phyloP scores from a whole-genome alignment of 2,888 invertebrate species.

The Mythimna albipuncta region DNA sequence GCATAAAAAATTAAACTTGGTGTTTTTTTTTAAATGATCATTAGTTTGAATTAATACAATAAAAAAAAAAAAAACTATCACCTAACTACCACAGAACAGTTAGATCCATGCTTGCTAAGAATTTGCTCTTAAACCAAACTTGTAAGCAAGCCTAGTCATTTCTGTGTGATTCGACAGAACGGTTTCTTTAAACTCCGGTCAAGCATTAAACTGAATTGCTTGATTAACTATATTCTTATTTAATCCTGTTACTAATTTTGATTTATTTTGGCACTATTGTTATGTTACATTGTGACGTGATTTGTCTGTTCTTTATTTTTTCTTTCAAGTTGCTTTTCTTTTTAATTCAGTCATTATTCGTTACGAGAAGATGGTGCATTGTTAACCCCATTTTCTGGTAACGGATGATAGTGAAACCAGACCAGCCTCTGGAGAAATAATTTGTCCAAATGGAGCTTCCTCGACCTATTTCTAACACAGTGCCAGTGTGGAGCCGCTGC shows the following conservation, averaged over 20 bases:
- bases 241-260: conserved; percentile 22
- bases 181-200: conserved; percentile 25
- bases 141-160: conserved; percentile 10
- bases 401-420: background rate
- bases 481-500: too few relatives aligned
- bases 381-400: too few relatives aligned
- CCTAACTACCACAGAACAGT: too few relatives aligned
- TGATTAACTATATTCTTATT: conserved; percentile 26
- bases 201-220: conserved; percentile 30
- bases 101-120: background rate
- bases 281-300: background rate
- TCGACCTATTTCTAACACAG: too few relatives aligned
- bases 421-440: too few relatives aligned
- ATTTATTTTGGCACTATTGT: conserved; percentile 28
- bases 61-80: too few relatives aligned
- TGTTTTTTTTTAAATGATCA: background rate
- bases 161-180: conserved; percentile 27
- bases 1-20: background rate
- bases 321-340: background rate
- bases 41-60: background rate
- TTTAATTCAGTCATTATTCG: background rate
- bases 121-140: conserved; percentile 25
- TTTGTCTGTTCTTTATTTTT: background rate
- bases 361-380: too few relatives aligned
- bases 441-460: too few relatives aligned